A percentile compares a stretch with the other conserved stretches of the same genome.
phyloP scores from a whole-genome alignment of 2,888 invertebrate genomes.

The Sturmia bella region DNA sequence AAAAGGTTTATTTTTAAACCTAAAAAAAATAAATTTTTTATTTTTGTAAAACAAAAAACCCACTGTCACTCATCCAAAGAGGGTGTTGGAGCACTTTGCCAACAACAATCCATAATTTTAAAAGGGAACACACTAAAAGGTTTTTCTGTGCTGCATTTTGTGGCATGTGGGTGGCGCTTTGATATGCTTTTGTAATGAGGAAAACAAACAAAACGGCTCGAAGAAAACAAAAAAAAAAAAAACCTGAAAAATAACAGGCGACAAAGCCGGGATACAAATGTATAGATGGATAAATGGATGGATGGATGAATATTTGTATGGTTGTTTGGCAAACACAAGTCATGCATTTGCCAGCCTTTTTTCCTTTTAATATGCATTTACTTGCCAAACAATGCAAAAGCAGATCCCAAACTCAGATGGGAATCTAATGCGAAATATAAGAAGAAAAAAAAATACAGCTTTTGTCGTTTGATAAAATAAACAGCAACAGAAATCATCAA shows the following conservation, averaged over 20 bases:
- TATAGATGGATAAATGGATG: slow-evolving; percentile 3
- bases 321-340: slow-evolving; percentile 42
- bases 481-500: slow-evolving; percentile 45
- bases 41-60: background rate
- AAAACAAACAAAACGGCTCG: slow-evolving; percentile 33
- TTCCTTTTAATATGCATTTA: slow-evolving; percentile 51
- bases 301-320: background rate
- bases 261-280: slow-evolving; percentile 49
- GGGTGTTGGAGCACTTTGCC: slow-evolving; percentile 38
- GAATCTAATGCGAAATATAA: slow-evolving; percentile 51
- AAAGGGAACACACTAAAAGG: slow-evolving; percentile 29
- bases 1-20: too few relatives aligned
- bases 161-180: slow-evolving; percentile 70
- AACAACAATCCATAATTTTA: slow-evolving; percentile 35
- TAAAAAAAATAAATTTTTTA: too few relatives aligned
- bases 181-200: slow-evolving; percentile 62
- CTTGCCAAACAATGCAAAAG: slow-evolving; percentile 42
- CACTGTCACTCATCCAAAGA: slow-evolving; percentile 22
- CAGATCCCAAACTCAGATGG: slow-evolving; percentile 40
- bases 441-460: slow-evolving; percentile 8
- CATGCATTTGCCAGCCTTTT: slow-evolving; percentile 64
- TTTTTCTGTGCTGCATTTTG: slow-evolving; percentile 25
- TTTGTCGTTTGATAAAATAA: slow-evolving; percentile 50
- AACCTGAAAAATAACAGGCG: slow-evolving; percentile 44
- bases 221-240: slow-evolving; percentile 36